phyloP scores from a whole-genome alignment of 2,888 invertebrate species.

The Acanthosepion pharaonis region DNA sequence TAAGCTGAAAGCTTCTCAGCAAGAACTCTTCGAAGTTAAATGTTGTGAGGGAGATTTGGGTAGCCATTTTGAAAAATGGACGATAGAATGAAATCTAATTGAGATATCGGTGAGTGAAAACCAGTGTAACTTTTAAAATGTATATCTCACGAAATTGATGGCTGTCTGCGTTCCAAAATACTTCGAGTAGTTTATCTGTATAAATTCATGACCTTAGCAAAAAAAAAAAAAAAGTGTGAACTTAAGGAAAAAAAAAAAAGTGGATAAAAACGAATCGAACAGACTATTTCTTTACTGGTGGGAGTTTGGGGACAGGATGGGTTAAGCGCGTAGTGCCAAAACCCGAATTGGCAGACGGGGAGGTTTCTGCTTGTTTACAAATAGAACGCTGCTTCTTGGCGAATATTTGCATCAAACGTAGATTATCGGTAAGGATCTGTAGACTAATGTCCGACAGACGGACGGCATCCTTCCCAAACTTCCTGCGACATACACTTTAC shows the following conservation, averaged over 20 bases:
- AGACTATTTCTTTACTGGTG: neutral
- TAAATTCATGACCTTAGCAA: neutral
- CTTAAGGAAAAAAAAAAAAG: neutral
- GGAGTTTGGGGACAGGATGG: neutral
- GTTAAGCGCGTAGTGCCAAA: neutral
- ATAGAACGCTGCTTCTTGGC: neutral
- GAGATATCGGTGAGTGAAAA: neutral
- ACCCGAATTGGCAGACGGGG: neutral
- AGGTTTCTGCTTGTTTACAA: slow-evolving; percentile 12
- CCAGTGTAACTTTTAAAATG: neutral
- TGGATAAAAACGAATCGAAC: neutral
- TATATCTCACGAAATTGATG: neutral
- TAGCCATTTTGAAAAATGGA: neutral
- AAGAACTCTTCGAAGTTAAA: too few species aligned
- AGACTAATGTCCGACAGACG: slow-evolving; percentile 33
- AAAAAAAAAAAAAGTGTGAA: neutral
- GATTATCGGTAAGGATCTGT: neutral
- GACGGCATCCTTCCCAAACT: slow-evolving; percentile 18
- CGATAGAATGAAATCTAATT: neutral
- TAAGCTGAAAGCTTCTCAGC: too few species aligned
- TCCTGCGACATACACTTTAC: neutral
- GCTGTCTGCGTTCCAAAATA: neutral
- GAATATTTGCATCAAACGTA: neutral
- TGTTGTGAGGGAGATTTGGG: too few species aligned
- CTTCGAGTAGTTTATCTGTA: neutral